Evolutionary conservation across 2,797 vertebrate species (phyloP).

Genomic region (Poeciliopsis gracilis): DNA sequence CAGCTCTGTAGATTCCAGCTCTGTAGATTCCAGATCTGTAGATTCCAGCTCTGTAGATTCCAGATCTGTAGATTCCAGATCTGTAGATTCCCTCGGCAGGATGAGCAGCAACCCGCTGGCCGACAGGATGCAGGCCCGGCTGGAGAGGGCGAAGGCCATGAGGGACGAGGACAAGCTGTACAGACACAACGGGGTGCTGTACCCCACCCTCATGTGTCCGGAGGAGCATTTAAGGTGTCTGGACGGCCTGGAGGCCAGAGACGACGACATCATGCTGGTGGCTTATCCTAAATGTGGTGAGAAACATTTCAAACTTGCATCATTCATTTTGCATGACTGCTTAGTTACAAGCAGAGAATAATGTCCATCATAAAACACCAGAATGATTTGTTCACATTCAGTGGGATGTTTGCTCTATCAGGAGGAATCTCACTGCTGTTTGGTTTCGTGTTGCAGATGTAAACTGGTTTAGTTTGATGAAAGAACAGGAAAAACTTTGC

Average conservation of each 20-base stretch:
- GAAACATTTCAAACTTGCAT: constrained; percentile 5
- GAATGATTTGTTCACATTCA: not conserved
- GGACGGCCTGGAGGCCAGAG: constrained; percentile 72
- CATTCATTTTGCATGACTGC: not conserved
- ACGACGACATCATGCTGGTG: constrained; percentile 80
- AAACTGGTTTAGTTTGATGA: not conserved
- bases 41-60: not conserved
- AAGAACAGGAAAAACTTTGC: not conserved
- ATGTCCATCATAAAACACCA: not conserved
- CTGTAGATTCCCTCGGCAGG: not conserved
- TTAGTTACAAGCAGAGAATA: not conserved
- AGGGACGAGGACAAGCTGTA: constrained; percentile 75
- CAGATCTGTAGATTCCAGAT: not conserved
- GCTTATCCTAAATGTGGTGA: constrained; percentile 88
- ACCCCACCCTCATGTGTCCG: constrained; percentile 72
- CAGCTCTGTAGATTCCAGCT: not conserved
- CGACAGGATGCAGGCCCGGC: not conserved
- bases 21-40: not conserved
- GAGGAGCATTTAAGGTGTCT: constrained; percentile 72
- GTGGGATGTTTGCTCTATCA: not conserved
- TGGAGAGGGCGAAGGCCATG: constrained; percentile 59
- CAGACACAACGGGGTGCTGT: constrained; percentile 77
- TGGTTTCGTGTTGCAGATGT: not conserved
- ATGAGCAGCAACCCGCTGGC: constrained; percentile 29
- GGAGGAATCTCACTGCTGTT: not conserved